These are phyloP conservation scores for Drosophila truncata DNA, from an alignment of 1,140 invertebrate genomes.

Conservation along the genomic window DNA sequence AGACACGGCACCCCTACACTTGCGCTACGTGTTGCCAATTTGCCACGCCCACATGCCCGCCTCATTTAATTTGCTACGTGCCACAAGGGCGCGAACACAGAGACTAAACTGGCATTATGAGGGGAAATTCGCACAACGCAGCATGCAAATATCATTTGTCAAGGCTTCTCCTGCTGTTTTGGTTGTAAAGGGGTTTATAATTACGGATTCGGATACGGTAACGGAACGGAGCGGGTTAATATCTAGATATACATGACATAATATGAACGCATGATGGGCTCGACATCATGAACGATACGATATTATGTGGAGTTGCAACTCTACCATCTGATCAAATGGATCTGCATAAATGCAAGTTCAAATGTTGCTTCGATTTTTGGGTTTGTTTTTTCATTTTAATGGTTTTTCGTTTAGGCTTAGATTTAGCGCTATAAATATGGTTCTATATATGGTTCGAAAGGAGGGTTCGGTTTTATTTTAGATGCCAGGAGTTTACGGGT, in stretches of 20 bases:
- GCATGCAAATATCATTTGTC: constrained; percentile 69
- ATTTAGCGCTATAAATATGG: constrained; percentile 60
- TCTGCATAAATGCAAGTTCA: constrained; percentile 83
- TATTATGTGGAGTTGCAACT: constrained; percentile 85
- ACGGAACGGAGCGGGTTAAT: constrained; percentile 39
- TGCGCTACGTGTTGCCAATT: constrained; percentile 71
- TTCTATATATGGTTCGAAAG: constrained; percentile 36
- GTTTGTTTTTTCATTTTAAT: constrained; percentile 46
- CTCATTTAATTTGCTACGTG: constrained; percentile 78
- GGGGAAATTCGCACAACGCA: constrained; percentile 49
- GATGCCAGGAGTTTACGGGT: constrained; percentile 72
- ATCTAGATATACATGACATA: constrained; percentile 67
- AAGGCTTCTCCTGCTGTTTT: not conserved
- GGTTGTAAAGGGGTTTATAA: not conserved
- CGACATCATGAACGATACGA: constrained; percentile 76
- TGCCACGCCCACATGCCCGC: constrained; percentile 56
- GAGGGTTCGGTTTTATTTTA: constrained; percentile 39
- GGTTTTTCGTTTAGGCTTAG: constrained; percentile 54
- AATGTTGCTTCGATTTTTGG: constrained; percentile 70
- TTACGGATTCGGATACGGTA: constrained; percentile 31
- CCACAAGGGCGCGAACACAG: not conserved
- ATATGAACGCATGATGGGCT: constrained; percentile 81
- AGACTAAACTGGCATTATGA: constrained; percentile 40
- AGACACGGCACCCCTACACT: constrained; percentile 25
- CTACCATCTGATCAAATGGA: constrained; percentile 84